These are phyloP conservation scores for Megalurothrips usitatus DNA, from an alignment of 2,888 invertebrate genomes.

Conservation along the genomic window DNA sequence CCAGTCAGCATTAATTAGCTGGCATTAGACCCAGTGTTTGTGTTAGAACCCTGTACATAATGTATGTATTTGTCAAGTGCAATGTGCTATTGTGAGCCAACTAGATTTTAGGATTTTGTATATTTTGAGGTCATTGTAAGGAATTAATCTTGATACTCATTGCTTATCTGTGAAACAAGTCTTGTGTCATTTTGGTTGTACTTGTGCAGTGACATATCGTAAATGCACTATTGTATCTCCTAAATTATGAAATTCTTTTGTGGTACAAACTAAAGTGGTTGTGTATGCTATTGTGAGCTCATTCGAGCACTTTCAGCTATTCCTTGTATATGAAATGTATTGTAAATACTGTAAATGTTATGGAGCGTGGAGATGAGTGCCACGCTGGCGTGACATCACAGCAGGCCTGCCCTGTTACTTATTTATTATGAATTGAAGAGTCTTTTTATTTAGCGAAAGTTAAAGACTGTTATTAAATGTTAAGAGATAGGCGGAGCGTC, in stretches of 20 bases:
- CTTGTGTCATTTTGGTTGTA: slow-evolving; percentile 16
- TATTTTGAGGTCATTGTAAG: slow-evolving; percentile 12
- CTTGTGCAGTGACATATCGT: slow-evolving; percentile 22
- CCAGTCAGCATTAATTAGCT: not conserved
- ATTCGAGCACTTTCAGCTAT: not conserved
- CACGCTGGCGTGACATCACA: slow-evolving; percentile 25
- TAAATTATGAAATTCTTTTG: slow-evolving; percentile 10
- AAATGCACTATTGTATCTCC: not conserved
- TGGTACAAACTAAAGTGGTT: slow-evolving; percentile 23
- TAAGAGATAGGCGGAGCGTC: slow-evolving; percentile 4
- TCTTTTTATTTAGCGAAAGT: slow-evolving; percentile 24
- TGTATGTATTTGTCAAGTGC: slow-evolving; percentile 23
- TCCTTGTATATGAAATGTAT: not conserved
- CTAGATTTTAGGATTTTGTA: slow-evolving; percentile 16
- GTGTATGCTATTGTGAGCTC: slow-evolving; percentile 23
- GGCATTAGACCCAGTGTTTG: slow-evolving; percentile 21
- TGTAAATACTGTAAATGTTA: not conserved
- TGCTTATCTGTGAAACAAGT: not conserved
- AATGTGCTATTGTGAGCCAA: slow-evolving; percentile 25
- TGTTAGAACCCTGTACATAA: slow-evolving; percentile 17
- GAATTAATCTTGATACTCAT: not conserved
- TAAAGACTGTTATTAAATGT: slow-evolving; percentile 25
- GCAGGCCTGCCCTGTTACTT: slow-evolving; percentile 25
- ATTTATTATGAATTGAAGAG: slow-evolving; percentile 18
- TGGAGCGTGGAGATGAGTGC: slow-evolving; percentile 17